phyloP scores from a whole-genome alignment of 1,140 invertebrate species.

The Nebria ingens region DNA sequence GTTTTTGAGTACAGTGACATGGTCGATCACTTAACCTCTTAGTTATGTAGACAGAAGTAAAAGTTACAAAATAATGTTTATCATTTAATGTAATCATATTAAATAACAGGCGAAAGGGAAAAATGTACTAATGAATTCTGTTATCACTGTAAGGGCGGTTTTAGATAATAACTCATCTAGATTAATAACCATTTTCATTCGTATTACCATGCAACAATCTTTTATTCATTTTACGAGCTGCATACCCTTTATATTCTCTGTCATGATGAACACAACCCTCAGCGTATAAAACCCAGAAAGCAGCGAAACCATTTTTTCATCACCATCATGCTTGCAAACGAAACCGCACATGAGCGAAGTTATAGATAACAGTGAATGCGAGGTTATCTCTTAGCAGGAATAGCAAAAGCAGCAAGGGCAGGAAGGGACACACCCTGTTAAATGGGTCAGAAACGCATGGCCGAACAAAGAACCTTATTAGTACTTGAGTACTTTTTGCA shows the following conservation, averaged over 20 bases:
- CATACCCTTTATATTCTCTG: not conserved
- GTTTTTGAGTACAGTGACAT: no score
- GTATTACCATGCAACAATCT: not conserved
- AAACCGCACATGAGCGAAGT: no score
- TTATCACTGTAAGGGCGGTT: not conserved
- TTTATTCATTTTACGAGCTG: constrained; percentile 10
- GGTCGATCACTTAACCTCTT: no score
- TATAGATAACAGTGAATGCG: no score
- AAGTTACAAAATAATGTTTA: no score
- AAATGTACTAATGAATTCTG: not conserved
- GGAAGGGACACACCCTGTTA: not conserved
- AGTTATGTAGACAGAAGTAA: no score
- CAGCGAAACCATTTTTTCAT: not conserved
- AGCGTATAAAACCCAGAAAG: not conserved
- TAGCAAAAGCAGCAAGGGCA: not conserved
- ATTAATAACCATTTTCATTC: not conserved
- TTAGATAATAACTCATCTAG: not conserved
- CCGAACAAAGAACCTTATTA: constrained; percentile 1
- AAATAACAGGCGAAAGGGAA: not conserved
- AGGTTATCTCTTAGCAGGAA: not conserved
- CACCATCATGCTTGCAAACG: not conserved
- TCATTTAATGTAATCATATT: no score
- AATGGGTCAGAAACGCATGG: constrained; percentile 7
- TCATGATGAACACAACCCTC: not conserved
- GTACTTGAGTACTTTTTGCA: not conserved